These are phyloP conservation scores for Diadema setosum DNA, from an alignment of 35 echinoderm and acorn worm genomes.

Conservation along the genomic window DNA sequence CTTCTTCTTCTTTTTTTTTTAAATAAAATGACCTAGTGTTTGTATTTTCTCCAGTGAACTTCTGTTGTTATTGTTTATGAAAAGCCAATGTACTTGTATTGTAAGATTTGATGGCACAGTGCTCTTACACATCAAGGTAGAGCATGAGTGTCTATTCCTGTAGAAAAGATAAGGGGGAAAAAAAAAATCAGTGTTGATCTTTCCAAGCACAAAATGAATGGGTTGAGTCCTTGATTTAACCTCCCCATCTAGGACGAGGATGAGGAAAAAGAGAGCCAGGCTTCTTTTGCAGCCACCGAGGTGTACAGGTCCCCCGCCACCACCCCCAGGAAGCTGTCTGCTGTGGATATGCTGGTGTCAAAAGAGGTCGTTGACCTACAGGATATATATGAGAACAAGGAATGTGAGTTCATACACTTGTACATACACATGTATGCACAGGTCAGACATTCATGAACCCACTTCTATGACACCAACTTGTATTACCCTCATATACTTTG, in stretches of 20 bases:
- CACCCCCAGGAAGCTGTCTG: constrained; percentile 65
- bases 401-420: neutral
- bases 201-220: neutral
- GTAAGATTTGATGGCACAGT: neutral
- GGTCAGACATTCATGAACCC: too few species aligned
- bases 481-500: too few species aligned
- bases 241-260: constrained; percentile 42
- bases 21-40: too few species aligned
- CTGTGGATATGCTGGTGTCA: constrained; percentile 63
- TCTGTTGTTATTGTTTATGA: neutral
- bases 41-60: neutral
- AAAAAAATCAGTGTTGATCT: neutral
- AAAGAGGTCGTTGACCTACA: constrained; percentile 28
- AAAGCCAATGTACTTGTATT: neutral
- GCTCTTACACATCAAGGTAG: neutral
- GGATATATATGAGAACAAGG: constrained; percentile 43
- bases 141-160: neutral
- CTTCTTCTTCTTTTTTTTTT: too few species aligned
- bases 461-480: too few species aligned
- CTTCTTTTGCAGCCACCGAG: constrained; percentile 78
- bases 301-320: constrained; percentile 59
- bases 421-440: too few species aligned
- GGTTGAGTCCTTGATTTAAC: neutral
- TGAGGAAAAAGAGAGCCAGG: constrained; percentile 67
- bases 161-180: neutral